Percentiles rank a stretch among this genome's conserved stretches.
phyloP scores from a whole-genome alignment of 2,888 invertebrate genomes.

The Rhaphigaster nebulosa region DNA sequence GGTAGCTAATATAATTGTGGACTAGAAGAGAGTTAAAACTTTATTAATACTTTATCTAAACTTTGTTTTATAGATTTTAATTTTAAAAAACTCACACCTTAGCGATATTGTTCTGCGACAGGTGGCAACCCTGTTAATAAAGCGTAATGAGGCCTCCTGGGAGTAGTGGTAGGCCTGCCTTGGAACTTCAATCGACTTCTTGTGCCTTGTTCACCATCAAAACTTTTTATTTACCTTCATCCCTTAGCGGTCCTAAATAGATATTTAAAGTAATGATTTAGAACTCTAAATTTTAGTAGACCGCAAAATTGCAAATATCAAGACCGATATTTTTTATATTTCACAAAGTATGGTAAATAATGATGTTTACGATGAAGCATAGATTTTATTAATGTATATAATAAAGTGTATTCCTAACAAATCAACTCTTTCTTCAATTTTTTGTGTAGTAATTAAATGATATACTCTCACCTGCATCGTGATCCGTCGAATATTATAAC shows the following conservation, averaged over 20 bases:
- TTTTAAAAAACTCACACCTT: neutral
- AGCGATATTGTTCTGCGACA: neutral
- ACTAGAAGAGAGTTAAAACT: constrained; percentile 4
- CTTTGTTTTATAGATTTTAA: constrained; percentile 54
- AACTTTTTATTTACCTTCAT: neutral
- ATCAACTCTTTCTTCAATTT: no score
- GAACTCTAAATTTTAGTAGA: neutral
- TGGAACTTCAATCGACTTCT: neutral
- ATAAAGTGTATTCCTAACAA: no score
- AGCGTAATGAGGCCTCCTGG: constrained; percentile 30
- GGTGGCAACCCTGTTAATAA: constrained; percentile 52
- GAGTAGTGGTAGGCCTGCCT: neutral
- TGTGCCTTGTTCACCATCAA: neutral
- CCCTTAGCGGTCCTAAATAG: neutral
- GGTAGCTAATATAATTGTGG: neutral
- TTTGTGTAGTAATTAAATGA: no score
- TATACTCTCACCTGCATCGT: no score
- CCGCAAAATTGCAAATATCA: neutral
- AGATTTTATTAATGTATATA: no score
- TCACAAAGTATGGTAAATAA: no score
- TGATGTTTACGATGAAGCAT: no score
- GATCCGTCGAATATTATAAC: no score
- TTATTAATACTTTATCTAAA: constrained; percentile 46
- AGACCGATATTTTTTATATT: no score
- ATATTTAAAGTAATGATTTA: neutral